These are phyloP conservation scores for Achlya flavicornis DNA, from an alignment of 2,888 invertebrate species.

Conservation along the genomic window DNA sequence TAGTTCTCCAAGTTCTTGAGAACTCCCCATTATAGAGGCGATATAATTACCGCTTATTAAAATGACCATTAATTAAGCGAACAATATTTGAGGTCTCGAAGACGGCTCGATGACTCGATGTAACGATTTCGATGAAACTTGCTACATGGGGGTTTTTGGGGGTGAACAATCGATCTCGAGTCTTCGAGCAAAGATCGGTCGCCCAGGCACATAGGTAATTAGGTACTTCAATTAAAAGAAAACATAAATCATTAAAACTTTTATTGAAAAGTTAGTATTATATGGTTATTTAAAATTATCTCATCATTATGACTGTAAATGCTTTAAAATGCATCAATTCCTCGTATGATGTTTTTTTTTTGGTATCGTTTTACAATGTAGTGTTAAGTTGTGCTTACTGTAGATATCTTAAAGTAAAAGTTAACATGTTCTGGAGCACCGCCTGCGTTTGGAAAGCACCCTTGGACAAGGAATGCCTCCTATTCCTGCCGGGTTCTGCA, in stretches of 20 bases:
- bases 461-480: conserved; percentile 87
- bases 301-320: background rate
- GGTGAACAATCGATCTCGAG: too few species aligned
- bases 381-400: background rate
- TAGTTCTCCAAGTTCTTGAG: too few species aligned
- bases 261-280: background rate
- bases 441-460: conserved; percentile 82
- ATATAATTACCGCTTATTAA: too few species aligned
- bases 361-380: background rate
- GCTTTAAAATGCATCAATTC: background rate
- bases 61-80: too few species aligned
- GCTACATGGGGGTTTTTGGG: too few species aligned
- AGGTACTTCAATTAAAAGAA: too few species aligned
- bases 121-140: too few species aligned
- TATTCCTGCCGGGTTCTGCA: conserved; percentile 82
- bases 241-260: background rate
- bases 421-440: conserved; percentile 79
- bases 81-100: too few species aligned
- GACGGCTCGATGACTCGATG: too few species aligned
- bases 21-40: too few species aligned
- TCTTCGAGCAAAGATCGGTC: too few species aligned
- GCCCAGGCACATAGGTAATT: too few species aligned
- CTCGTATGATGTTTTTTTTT: background rate
- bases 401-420: background rate
- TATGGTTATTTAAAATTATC: background rate